Conservation (phyloP, 2,113 vertebrate genomes). For the Notiomystis cincta region DNA sequence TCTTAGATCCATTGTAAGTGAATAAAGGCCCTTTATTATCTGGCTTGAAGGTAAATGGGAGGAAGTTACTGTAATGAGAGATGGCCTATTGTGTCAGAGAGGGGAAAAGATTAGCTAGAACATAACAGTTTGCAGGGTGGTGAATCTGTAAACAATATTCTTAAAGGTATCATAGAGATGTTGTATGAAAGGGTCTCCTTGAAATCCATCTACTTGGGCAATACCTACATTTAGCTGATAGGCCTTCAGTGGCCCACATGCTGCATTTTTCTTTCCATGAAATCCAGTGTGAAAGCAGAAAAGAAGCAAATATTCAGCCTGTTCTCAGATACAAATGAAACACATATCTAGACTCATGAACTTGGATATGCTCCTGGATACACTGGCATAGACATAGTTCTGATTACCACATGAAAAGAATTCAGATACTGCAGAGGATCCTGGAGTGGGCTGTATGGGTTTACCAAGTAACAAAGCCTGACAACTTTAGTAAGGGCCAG, state of each 20-base stretch:
- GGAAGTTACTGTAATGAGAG: not conserved
- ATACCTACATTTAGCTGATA: not conserved
- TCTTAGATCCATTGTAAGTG: slow-evolving; percentile 10
- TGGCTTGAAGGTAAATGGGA: not conserved
- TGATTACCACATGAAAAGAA: not conserved
- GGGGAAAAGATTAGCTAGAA: not conserved
- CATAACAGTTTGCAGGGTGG: not conserved
- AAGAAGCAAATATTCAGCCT: not conserved
- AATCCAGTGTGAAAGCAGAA: not conserved
- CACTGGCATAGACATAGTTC: not conserved
- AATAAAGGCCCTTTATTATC: slow-evolving; percentile 12
- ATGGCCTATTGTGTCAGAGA: not conserved
- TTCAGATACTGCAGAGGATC: not conserved
- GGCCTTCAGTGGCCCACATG: not conserved
- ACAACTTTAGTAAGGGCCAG: not conserved
- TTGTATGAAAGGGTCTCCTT: not conserved
- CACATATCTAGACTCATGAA: not conserved
- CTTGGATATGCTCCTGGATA: not conserved
- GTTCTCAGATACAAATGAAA: not conserved
- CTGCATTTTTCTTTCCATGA: not conserved
- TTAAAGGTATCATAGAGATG: not conserved
- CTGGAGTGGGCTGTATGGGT: not conserved
- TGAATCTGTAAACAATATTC: not conserved
- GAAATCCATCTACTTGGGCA: not conserved
- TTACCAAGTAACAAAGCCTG: not conserved